Base-by-base conservation (phyloP, 2,113 vertebrate species). In the Saimiri boliviensis region DNA sequence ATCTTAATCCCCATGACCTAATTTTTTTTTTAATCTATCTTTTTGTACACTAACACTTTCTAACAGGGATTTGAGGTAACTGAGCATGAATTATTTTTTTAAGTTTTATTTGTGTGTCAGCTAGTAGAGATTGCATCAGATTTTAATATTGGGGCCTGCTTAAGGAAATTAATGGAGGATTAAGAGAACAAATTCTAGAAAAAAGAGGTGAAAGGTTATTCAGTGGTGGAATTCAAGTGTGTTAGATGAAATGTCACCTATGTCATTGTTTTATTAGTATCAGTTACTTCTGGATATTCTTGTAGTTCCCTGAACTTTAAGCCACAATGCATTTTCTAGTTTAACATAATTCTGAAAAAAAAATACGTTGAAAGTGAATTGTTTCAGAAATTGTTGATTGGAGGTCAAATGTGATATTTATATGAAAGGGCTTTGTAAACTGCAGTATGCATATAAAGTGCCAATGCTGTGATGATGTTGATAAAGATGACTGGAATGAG, bases 21-120 rank as follows among this genome's bases (percentile, higher is more conserved):
- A 90, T 84, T 95, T 89, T 30, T 30, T 86, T 95, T 88, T 81
- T 17, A 17, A 89, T 94, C 52, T 93, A 35, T 49, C 54, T 76
- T 92, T 95, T 90, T 19, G 10, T 81, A 40, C 20, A 84, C 5
- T 66, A 86, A 68, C n/a, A 79, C 37, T 87, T 96, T 87, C 47
- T 66, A 63, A 73, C 79, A 93, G 54, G 40, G n/a, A 92, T 89
- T 79, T 89, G 66, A 91, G 42, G 27, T 89, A 81, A 89, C 68
- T 58, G 23, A n/a, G n/a, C n/a, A 40, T 86, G 66, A 71, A 79
- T 56, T 80, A 66, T 85, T 92, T 77, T 89, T 77, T 40, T 49
- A 74, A 74, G 3, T 76, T 92, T 93, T 85, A 49, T 66, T 47
- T 37, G 9, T 56, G n/a, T 76, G 45, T 54, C 37, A 90, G 54